A percentile compares a stretch with the other conserved stretches of the same genome.
phyloP scores from a whole-genome alignment of 2,797 vertebrate species.

The Gambusia yucatana region DNA sequence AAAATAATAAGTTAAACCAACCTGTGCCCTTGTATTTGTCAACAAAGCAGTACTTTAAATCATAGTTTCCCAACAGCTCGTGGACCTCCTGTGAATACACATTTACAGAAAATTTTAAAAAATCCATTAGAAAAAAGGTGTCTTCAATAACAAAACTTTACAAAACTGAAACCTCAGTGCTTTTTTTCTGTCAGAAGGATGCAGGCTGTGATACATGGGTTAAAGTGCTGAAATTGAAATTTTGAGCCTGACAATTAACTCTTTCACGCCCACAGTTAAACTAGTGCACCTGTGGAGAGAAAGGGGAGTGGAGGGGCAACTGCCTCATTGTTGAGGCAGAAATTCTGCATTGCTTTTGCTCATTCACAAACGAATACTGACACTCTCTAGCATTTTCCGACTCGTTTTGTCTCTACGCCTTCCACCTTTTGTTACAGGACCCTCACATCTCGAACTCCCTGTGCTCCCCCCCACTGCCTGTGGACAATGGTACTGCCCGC shows the following conservation, averaged over 20 bases:
- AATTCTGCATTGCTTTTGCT: conserved; percentile 65
- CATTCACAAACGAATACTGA: conserved; percentile 66
- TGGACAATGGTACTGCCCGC: conserved; percentile 74
- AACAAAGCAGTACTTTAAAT: conserved; percentile 97
- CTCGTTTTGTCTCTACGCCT: conserved; percentile 79
- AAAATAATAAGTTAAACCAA: conserved; percentile 68
- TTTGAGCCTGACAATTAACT: conserved; percentile 25
- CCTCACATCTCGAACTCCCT: conserved; percentile 75
- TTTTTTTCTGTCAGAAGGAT: not conserved
- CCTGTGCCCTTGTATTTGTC: conserved; percentile 97
- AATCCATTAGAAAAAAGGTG: not conserved
- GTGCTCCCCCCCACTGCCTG: conserved; percentile 13
- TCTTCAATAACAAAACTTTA: not conserved
- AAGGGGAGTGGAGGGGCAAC: conserved; percentile 33
- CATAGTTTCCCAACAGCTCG: conserved; percentile 90
- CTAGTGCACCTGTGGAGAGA: conserved; percentile 47
- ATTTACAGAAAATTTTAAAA: not conserved
- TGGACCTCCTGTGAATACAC: conserved; percentile 87
- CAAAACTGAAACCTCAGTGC: not conserved
- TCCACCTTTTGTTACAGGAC: conserved; percentile 76
- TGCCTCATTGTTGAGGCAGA: conserved; percentile 67
- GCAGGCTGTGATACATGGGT: not conserved
- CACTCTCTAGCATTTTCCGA: conserved; percentile 81
- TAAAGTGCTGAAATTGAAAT: conserved; percentile 14
- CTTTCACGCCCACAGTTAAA: conserved; percentile 23